Evolutionary conservation across 2,797 vertebrate genomes (phyloP).

Genomic region (Poecilia picta): DNA sequence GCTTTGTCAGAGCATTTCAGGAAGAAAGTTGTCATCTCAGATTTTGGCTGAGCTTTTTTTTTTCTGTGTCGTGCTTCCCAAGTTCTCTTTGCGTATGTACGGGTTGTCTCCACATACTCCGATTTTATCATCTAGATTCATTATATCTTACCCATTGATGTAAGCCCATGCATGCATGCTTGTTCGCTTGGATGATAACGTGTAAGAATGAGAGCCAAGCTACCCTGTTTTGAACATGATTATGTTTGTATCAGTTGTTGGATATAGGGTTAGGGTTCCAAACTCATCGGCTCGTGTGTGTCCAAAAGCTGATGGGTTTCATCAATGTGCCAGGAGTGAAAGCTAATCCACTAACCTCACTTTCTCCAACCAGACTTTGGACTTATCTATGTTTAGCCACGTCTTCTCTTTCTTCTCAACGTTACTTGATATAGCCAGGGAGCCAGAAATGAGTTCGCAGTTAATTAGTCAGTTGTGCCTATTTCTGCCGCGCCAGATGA

Average conservation of each 20-base stretch:
- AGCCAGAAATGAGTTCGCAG: conserved; percentile 56
- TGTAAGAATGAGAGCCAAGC: background rate
- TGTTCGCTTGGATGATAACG: background rate
- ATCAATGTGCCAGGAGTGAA: conserved; percentile 29
- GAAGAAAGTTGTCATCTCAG: background rate
- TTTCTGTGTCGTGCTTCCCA: background rate
- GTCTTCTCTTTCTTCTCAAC: conserved; percentile 63
- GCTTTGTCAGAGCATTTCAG: background rate
- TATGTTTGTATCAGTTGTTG: background rate
- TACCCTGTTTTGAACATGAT: background rate
- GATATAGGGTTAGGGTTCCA: background rate
- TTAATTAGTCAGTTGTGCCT: conserved; percentile 72
- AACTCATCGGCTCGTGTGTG: background rate
- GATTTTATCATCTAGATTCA: background rate
- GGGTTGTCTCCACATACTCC: background rate
- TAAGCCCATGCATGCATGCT: no score
- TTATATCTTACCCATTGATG: background rate
- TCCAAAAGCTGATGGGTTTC: conserved; percentile 4
- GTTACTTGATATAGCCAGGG: conserved; percentile 64
- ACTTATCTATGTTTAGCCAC: conserved; percentile 69
- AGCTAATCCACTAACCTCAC: conserved; percentile 41
- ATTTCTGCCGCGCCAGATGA: conserved; percentile 71
- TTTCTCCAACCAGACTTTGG: conserved; percentile 4
- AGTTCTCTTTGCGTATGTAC: background rate
- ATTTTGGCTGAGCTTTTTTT: background rate